phyloP scores from a whole-genome alignment of 2,888 invertebrate genomes.

The Thereva nobilitata region DNA sequence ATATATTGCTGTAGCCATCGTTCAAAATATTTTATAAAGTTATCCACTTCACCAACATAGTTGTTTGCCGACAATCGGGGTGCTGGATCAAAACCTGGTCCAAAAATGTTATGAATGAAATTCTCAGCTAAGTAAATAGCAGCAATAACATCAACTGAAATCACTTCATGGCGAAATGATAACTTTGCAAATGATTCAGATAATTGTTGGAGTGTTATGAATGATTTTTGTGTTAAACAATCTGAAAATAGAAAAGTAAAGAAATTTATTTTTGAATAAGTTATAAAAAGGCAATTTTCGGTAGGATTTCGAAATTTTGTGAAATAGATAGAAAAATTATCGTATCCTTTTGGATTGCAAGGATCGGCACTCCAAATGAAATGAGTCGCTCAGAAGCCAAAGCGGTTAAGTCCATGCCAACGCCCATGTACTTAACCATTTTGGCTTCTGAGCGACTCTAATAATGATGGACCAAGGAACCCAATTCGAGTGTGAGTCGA shows the following conservation, averaged over 20 bases:
- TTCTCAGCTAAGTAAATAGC: slow-evolving; percentile 54
- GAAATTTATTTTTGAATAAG: not conserved
- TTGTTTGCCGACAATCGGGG: slow-evolving; percentile 46
- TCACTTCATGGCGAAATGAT: slow-evolving; percentile 50
- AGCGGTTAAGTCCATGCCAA: no score
- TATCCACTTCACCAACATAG: slow-evolving; percentile 50
- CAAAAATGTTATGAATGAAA: slow-evolving; percentile 50
- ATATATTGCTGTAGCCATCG: slow-evolving; percentile 51
- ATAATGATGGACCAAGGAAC: no score
- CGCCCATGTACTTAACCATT: no score
- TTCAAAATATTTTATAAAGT: slow-evolving; percentile 49
- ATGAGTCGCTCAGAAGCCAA: no score
- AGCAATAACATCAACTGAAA: slow-evolving; percentile 50
- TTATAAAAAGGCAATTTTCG: no score
- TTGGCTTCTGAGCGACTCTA: no score
- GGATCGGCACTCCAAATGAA: no score
- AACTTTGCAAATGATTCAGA: slow-evolving; percentile 56
- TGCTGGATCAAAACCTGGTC: slow-evolving; percentile 46
- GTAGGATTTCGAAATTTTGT: no score
- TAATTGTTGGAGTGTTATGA: slow-evolving; percentile 50
- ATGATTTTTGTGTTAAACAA: slow-evolving; percentile 52
- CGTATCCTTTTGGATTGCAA: no score
- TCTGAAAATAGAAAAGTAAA: slow-evolving; percentile 44
- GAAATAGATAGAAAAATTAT: slow-evolving; percentile 1
- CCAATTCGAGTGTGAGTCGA: no score